Base-by-base conservation (phyloP, 2,888 invertebrate genomes). In the Itoplectis maculator region DNA sequence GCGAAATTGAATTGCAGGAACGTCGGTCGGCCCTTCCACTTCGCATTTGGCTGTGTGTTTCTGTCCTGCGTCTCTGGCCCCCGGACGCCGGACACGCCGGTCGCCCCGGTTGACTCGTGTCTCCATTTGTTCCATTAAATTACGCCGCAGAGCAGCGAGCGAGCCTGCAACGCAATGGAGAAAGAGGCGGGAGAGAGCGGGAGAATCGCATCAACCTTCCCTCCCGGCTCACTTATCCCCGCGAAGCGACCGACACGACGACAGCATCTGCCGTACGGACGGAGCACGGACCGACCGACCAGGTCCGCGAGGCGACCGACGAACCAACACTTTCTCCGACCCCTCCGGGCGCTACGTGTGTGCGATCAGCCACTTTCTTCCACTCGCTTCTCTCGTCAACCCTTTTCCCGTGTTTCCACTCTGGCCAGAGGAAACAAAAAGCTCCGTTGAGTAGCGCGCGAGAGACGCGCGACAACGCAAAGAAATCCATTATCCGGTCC, bases 41-140 rank as follows among this genome's bases (percentile, higher is more conserved):
- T 47, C 68, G 54, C 20, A 54, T 23, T 23, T 59, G 37, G n/a
- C 37, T 59, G 59, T 59, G 59, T 70, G 68, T 76, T 72, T 42
- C 74, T 56, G 63, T 73, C 42, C 61, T 47, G 54, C 47, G 49
- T 56, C 63, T 56, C 42, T 20, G 29, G n/a, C 49, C 11, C n/a
- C n/a, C n/a, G n/a, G n/a, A 47, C 47, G 5, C n/a, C 18, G 54
- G 51, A 15, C 3, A 20, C 37, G 70, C 70, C 84, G 87, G 86
- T 87, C 86, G 87, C 86, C n/a, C 82, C 83, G 84, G 86, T 88
- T 88, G 86, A 88, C 88, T 89, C 85, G 87, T 87, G 89, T 88
- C 87, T 88, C 87, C 87, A 88, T 90, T 89, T 90, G 86, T 89
- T 89, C 88, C 89, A 89, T 89, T 88, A 87, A 90, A 90, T 90